Percentiles rank a stretch among this genome's conserved stretches.
These are phyloP conservation scores for Gorilla gorilla DNA, from an alignment of 2,113 vertebrate species.

Conservation along the genomic window DNA sequence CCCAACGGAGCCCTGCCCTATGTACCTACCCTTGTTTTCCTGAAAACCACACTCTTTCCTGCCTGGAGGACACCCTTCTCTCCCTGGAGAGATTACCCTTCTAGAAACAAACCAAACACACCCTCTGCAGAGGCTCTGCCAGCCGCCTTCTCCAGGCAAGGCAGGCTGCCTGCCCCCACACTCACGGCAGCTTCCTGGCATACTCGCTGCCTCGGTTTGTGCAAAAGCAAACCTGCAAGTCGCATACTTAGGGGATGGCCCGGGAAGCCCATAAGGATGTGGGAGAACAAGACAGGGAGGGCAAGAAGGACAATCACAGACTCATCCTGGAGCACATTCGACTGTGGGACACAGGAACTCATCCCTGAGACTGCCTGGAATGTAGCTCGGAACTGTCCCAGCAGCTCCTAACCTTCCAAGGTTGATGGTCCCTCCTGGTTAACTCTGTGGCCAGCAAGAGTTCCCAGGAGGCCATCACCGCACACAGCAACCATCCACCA, in stretches of 20 bases:
- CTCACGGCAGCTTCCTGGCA: not conserved
- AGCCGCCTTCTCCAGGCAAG: too few species aligned
- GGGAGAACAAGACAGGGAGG: not conserved
- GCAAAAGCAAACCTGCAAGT: not conserved
- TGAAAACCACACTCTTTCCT: not conserved
- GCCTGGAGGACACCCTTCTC: not conserved
- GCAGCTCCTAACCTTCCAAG: rapidly evolving
- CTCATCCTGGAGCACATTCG: rapidly evolving
- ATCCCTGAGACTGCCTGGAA: rapidly evolving
- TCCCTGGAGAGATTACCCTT: not conserved
- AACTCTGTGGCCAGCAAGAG: not conserved
- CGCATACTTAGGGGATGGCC: not conserved
- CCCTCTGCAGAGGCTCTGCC: not conserved
- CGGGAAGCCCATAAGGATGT: not conserved
- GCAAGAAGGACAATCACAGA: not conserved
- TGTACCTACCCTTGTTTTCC: not conserved
- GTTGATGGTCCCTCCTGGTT: not conserved
- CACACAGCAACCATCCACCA: not conserved
- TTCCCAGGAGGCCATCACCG: not conserved
- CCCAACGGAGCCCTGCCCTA: not conserved
- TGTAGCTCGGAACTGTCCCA: not conserved
- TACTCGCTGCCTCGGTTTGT: not conserved
- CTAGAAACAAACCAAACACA: not conserved
- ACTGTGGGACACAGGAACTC: rapidly evolving
- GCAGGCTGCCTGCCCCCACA: not conserved